These are phyloP conservation scores for Turritopsis dohrnii DNA, from an alignment of 30 jellyfish, hydroid and myxozoan species.

Conservation along the genomic window DNA sequence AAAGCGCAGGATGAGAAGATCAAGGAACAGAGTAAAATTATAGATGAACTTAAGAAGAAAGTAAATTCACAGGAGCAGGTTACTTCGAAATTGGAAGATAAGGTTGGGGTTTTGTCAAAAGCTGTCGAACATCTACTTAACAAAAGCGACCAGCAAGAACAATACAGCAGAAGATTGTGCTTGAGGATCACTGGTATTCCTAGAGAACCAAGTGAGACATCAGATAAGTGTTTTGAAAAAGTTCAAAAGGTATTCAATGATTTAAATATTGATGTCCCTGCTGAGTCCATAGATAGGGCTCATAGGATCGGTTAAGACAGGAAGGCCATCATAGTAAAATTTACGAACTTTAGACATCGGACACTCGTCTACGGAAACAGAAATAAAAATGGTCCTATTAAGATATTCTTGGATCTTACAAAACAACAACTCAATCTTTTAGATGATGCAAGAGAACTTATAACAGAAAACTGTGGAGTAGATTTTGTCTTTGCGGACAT, in stretches of 20 bases:
- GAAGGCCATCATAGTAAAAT: not conserved
- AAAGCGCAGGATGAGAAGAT: too few species aligned
- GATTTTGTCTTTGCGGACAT: too few species aligned
- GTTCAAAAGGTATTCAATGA: not conserved
- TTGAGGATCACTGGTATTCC: not conserved
- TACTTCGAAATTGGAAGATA: not conserved
- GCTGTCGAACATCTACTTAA: not conserved
- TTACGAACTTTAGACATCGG: not conserved
- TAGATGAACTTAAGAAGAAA: not conserved
- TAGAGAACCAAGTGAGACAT: not conserved
- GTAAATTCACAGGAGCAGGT: not conserved
- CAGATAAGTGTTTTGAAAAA: not conserved
- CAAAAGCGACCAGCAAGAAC: not conserved
- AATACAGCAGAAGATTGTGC: not conserved
- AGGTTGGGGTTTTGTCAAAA: not conserved
- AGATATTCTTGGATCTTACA: too few species aligned
- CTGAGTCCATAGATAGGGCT: not conserved
- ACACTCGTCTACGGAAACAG: not conserved
- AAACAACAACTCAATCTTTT: too few species aligned
- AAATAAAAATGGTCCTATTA: too few species aligned
- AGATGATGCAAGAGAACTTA: too few species aligned
- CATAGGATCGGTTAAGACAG: conserved; percentile 2
- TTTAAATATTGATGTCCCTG: not conserved
- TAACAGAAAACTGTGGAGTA: too few species aligned
- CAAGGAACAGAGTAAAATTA: not conserved